phyloP scores from a whole-genome alignment of 1,140 invertebrate genomes.

The Apolygus lucorum region DNA sequence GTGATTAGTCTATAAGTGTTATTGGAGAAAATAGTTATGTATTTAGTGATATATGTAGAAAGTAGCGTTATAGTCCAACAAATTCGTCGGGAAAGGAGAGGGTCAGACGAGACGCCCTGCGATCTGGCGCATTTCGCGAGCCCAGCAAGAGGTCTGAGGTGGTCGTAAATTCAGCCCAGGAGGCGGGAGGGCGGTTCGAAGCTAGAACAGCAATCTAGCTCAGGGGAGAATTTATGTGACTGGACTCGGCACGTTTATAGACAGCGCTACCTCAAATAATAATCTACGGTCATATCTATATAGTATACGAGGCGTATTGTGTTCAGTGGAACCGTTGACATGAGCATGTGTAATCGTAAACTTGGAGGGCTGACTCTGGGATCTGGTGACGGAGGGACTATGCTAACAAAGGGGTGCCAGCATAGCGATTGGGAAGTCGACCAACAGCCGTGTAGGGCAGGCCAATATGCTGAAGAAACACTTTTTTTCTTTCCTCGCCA shows the following conservation, averaged over 20 bases:
- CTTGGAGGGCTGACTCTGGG: not conserved
- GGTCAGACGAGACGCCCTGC: no score
- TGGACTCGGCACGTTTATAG: constrained; percentile 17
- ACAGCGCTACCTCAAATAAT: not conserved
- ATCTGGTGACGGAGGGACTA: not conserved
- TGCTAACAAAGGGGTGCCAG: not conserved
- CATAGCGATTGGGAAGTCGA: no score
- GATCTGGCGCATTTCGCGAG: no score
- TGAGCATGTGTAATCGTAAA: not conserved
- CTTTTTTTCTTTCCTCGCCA: no score
- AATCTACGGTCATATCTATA: constrained; percentile 10
- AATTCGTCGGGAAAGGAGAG: no score
- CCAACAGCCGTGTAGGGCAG: no score
- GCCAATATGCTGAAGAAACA: no score
- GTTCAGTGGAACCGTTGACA: not conserved
- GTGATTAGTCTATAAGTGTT: no score
- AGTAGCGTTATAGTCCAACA: no score
- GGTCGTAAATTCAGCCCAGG: not conserved
- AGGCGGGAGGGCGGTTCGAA: not conserved
- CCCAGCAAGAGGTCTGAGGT: not conserved
- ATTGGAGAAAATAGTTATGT: no score
- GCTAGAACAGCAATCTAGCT: constrained; percentile 3
- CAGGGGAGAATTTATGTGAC: constrained; percentile 9
- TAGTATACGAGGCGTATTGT: not conserved
- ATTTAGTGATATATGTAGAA: no score